Evolutionary conservation across 1,140 invertebrate genomes (phyloP).

Genomic region (Seison nebaliae): DNA sequence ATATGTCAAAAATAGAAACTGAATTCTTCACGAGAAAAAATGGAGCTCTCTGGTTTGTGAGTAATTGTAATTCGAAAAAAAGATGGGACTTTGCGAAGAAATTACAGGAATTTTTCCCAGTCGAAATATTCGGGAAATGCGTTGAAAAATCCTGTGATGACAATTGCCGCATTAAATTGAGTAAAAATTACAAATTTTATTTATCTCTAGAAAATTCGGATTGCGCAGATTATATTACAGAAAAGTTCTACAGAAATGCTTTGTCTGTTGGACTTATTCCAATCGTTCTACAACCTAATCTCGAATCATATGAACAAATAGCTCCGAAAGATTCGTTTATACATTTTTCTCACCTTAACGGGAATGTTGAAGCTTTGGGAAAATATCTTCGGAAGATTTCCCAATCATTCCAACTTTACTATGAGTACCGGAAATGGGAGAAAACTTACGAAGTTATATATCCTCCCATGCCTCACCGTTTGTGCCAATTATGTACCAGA

Average conservation of each 20-base stretch:
- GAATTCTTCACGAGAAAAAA: no score
- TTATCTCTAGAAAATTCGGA: constrained; percentile 46
- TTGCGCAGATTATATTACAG: constrained; percentile 31
- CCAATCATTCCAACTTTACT: background rate
- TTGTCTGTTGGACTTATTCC: constrained; percentile 17
- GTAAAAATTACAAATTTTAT: constrained; percentile 84
- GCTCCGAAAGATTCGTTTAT: constrained; percentile 46
- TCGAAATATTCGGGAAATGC: constrained; percentile 71
- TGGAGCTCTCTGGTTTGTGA: constrained; percentile 69
- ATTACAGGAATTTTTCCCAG: constrained; percentile 51
- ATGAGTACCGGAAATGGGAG: constrained; percentile 6
- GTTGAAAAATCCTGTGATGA: constrained; percentile 42
- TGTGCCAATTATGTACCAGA: no score
- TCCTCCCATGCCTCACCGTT: no score
- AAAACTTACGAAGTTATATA: constrained; percentile 1
- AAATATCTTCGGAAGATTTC: background rate
- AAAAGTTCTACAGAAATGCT: constrained; percentile 32
- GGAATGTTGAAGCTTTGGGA: background rate
- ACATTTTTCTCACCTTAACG: constrained; percentile 68
- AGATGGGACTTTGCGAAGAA: constrained; percentile 59
- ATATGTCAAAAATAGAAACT: no score
- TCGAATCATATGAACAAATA: constrained; percentile 20
- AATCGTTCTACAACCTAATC: constrained; percentile 15
- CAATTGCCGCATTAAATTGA: constrained; percentile 64
- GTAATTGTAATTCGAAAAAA: constrained; percentile 62